These are phyloP conservation scores for Epistrophe grossulariae DNA, from an alignment of 2,888 invertebrate species.

Conservation along the genomic window DNA sequence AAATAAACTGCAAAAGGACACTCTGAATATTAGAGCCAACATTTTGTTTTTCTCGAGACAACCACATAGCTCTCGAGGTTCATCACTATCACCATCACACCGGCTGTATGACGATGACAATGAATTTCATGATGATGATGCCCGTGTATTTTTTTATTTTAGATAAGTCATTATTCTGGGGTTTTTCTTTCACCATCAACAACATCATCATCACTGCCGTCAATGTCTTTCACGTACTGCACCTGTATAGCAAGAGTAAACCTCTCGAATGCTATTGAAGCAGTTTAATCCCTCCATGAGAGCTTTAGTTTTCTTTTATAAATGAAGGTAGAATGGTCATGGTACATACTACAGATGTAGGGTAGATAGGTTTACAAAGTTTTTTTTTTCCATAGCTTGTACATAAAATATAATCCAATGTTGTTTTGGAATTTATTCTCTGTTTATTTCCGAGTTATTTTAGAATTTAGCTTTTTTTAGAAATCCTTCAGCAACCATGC, in stretches of 20 bases:
- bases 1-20: constrained; percentile 57
- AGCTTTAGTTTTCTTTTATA: constrained; percentile 19
- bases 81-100: background rate
- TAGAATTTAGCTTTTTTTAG: background rate
- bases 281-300: constrained; percentile 45
- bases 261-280: constrained; percentile 39
- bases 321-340: background rate
- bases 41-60: background rate
- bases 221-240: background rate
- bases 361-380: background rate
- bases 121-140: constrained; percentile 46
- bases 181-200: constrained; percentile 23
- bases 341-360: too few relatives aligned
- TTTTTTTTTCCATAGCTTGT: constrained; percentile 1
- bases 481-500: background rate
- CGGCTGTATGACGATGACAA: constrained; percentile 38
- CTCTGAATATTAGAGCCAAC: constrained; percentile 28
- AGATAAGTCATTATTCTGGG: constrained; percentile 48
- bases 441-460: background rate
- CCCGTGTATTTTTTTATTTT: constrained; percentile 25
- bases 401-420: background rate
- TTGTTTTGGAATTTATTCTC: background rate
- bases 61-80: constrained; percentile 45
- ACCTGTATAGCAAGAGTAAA: background rate
- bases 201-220: constrained; percentile 11